Conservation (phyloP, 2,888 invertebrate species). For the Cantharis nigra region DNA sequence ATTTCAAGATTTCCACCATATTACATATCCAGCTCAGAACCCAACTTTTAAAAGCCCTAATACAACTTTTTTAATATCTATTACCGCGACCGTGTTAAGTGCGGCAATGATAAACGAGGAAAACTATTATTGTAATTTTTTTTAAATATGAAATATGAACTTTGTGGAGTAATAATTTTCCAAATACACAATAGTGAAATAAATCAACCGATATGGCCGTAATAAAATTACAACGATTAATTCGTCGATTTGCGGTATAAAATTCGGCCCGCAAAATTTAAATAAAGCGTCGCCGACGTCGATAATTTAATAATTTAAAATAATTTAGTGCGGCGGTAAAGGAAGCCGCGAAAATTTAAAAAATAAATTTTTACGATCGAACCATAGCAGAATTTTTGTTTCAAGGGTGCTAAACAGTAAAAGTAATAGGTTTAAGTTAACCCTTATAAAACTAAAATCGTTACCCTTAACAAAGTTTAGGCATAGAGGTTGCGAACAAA, state of each 20-base stretch:
- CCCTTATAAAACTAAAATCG: constrained; percentile 23
- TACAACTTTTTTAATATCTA: background rate
- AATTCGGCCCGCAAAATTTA: background rate
- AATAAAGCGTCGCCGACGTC: background rate
- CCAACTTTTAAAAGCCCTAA: background rate
- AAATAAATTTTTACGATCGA: constrained; percentile 19
- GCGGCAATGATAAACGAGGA: background rate
- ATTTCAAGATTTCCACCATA: background rate
- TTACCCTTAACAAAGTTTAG: constrained; percentile 19
- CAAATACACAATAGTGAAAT: background rate
- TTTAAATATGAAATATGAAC: background rate
- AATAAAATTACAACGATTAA: constrained; percentile 10
- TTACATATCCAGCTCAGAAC: no score
- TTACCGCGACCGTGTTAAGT: background rate
- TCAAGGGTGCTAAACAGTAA: constrained; percentile 14
- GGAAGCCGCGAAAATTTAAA: background rate
- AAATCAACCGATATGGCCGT: constrained; percentile 18
- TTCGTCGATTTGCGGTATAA: constrained; percentile 1
- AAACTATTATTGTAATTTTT: background rate
- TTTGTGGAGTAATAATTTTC: background rate
- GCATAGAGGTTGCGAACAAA: constrained; percentile 1
- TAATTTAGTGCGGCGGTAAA: background rate
- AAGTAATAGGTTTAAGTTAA: constrained; percentile 20
- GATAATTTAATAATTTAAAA: background rate
- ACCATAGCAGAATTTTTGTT: background rate